phyloP scores from a whole-genome alignment of 2,797 vertebrate species.

The Alosa sapidissima region DNA sequence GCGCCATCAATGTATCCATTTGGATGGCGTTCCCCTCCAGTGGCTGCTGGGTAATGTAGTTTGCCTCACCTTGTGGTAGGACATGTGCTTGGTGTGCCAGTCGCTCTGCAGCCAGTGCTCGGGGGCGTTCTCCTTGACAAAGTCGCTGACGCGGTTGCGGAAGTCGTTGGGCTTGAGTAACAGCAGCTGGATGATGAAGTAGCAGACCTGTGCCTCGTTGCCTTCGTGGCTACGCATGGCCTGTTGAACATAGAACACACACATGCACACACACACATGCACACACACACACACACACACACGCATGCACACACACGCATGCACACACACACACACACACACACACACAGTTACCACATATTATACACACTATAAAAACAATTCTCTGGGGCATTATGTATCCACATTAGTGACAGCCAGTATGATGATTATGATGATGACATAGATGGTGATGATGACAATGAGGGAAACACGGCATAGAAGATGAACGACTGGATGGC shows the following conservation, averaged over 20 bases:
- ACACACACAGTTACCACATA: neutral
- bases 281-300: neutral
- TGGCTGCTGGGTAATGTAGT: neutral
- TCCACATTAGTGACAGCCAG: neutral
- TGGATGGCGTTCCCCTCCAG: neutral
- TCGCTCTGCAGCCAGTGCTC: slow-evolving; percentile 99
- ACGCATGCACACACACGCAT: neutral
- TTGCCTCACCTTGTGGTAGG: slow-evolving; percentile 91
- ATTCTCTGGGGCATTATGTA: neutral
- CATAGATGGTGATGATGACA: neutral
- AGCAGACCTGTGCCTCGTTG: slow-evolving; percentile 98
- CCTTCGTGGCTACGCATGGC: slow-evolving; percentile 98
- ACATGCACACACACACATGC: neutral
- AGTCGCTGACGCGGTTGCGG: slow-evolving; percentile 95
- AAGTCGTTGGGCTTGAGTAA: slow-evolving; percentile 98
- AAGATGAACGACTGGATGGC: neutral
- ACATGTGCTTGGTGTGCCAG: slow-evolving; percentile 99
- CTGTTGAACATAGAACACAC: slow-evolving; percentile 59
- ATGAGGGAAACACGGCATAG: neutral
- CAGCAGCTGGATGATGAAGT: slow-evolving; percentile 98
- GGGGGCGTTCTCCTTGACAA: slow-evolving; percentile 97
- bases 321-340: neutral
- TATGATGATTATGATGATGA: slow-evolving; percentile 1
- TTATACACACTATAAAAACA: neutral
- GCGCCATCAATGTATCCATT: neutral